phyloP scores from a whole-genome alignment of 2,797 vertebrate species.

The Lepidocolaptes lacrymiger region DNA sequence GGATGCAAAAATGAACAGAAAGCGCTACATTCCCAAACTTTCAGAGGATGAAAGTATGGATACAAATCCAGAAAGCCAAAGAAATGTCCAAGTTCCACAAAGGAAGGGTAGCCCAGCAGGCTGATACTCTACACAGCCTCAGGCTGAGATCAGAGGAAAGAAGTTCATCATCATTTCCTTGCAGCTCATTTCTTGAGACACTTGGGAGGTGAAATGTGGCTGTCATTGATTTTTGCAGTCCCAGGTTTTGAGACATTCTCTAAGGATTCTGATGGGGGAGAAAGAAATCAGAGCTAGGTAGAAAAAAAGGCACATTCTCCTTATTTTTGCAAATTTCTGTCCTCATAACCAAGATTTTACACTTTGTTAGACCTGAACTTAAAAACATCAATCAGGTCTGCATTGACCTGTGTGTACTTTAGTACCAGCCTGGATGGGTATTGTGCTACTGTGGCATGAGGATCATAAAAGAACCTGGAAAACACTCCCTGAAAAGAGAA shows the following conservation, averaged over 20 bases:
- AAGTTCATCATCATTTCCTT: background rate
- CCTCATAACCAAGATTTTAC: background rate
- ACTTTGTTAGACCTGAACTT: background rate
- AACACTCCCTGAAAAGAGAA: background rate
- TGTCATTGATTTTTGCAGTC: background rate
- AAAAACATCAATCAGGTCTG: background rate
- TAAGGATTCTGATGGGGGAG: background rate
- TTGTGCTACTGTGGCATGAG: background rate
- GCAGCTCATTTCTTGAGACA: background rate
- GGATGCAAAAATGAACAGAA: background rate
- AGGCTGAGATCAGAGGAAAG: background rate
- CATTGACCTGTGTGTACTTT: background rate
- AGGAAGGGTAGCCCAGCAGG: background rate
- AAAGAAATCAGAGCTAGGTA: background rate
- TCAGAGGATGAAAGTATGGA: background rate
- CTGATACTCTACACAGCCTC: no score
- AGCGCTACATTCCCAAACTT: background rate
- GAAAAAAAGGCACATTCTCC: accelerated
- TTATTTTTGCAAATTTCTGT: background rate
- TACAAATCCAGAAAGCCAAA: background rate
- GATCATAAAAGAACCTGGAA: background rate
- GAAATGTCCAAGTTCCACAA: background rate
- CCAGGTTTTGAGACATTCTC: background rate
- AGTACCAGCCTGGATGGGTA: background rate
- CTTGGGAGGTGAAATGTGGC: background rate